A percentile compares a stretch with the other conserved stretches of the same genome.
Conservation (phyloP, 30 jellyfish, hydroid and myxozoan genomes). For the Aurelia sp. region DNA sequence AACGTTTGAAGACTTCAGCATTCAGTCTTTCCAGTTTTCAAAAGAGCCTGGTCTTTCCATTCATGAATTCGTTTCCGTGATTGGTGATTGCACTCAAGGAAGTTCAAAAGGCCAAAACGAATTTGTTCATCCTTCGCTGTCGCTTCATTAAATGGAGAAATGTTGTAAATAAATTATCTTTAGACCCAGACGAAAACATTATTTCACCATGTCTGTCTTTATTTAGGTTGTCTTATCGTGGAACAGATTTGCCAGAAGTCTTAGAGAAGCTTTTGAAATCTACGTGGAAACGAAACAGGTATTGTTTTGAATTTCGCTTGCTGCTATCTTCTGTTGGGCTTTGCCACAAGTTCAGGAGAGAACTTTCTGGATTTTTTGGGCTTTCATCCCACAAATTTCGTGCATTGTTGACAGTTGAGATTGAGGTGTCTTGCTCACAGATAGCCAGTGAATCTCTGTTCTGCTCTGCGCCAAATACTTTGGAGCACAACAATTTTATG, state of each 20-base stretch:
- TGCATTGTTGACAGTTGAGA: no score
- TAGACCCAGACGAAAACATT: neutral
- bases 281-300: conserved; percentile 96
- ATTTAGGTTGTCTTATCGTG: conserved; percentile 93
- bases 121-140: neutral
- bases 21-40: no score
- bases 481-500: no score
- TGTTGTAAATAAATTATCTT: neutral
- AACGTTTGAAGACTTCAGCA: neutral
- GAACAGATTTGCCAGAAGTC: conserved; percentile 96
- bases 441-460: no score
- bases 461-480: no score
- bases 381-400: no score
- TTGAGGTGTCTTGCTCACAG: no score
- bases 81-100: neutral
- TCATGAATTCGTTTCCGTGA: neutral
- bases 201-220: neutral
- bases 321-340: neutral
- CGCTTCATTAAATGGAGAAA: neutral
- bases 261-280: conserved; percentile 92
- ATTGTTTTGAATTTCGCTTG: neutral
- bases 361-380: neutral
- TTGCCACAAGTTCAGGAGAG: neutral
- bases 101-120: neutral
- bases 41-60: no score